Conservation (phyloP, 2,797 vertebrate genomes). For the Chiloscyllium punctatum region DNA sequence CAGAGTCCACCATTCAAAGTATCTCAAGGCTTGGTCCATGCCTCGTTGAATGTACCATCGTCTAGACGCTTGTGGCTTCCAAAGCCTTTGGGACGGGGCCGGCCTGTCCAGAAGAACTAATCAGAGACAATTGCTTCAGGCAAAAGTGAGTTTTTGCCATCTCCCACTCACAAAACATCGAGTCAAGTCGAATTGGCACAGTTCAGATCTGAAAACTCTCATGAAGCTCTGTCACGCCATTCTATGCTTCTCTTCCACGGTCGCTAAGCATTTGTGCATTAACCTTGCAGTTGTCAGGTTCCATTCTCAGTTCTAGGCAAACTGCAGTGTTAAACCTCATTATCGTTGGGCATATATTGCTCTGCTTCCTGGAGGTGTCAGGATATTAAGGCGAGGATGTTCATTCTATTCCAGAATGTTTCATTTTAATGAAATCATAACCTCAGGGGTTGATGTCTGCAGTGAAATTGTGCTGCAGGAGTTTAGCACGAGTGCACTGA, state of each 20-base stretch:
- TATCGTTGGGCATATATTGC: not conserved
- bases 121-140: too few species aligned
- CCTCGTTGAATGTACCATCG: too few species aligned
- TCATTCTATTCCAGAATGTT: not conserved
- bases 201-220: not conserved
- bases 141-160: too few species aligned
- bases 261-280: not conserved
- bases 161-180: too few species aligned
- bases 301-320: not conserved
- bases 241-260: not conserved
- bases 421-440: not conserved
- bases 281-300: not conserved
- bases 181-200: too few species aligned
- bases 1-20: too few species aligned
- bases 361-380: not conserved
- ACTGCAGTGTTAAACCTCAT: not conserved
- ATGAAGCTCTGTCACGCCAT: not conserved
- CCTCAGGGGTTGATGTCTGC: too few species aligned
- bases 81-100: too few species aligned
- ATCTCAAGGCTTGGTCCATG: too few species aligned
- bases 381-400: not conserved
- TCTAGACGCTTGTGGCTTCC: too few species aligned
- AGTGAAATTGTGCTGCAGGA: not conserved
- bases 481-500: not conserved
- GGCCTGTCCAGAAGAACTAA: too few species aligned